Evolutionary conservation across 2,888 invertebrate genomes (phyloP).

Genomic region (Torymus aiolomorphi): DNA sequence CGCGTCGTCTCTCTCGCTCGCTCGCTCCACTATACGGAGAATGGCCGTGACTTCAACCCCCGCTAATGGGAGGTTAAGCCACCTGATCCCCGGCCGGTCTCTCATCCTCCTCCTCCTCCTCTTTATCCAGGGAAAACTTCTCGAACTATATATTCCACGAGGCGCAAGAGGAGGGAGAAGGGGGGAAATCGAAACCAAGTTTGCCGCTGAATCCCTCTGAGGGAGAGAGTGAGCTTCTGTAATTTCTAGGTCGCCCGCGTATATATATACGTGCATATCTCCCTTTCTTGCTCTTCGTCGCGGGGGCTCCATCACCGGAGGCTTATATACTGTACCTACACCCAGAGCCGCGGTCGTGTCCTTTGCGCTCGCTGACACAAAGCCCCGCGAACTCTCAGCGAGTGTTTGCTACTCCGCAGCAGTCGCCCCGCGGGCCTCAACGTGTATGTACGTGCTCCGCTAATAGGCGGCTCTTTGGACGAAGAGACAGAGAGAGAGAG

Average conservation of each 20-base stretch:
- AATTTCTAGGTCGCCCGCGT: constrained; percentile 40
- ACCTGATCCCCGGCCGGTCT: constrained; percentile 55
- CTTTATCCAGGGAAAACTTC: constrained; percentile 18
- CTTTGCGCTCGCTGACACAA: background rate
- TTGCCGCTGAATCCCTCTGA: constrained; percentile 8
- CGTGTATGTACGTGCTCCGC: too few relatives aligned
- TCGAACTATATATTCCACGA: background rate
- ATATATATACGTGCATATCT: too few relatives aligned
- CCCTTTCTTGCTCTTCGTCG: background rate
- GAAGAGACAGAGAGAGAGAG: too few relatives aligned
- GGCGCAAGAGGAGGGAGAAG: too few relatives aligned
- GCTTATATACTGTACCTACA: too few relatives aligned
- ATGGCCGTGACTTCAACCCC: constrained; percentile 36
- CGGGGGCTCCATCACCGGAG: background rate
- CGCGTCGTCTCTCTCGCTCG: constrained; percentile 16
- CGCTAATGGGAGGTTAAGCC: constrained; percentile 64
- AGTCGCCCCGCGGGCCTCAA: too few relatives aligned
- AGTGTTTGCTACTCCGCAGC: too few relatives aligned
- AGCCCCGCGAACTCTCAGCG: background rate
- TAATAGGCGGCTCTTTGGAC: too few relatives aligned
- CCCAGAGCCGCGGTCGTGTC: background rate
- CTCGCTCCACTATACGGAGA: background rate
- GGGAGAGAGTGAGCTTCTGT: constrained; percentile 10
- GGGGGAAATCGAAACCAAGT: constrained; percentile 46
- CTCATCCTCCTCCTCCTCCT: background rate